Conservation (phyloP, 37 sponge, comb jelly and placozoan genomes). For the Beroe ovata region DNA sequence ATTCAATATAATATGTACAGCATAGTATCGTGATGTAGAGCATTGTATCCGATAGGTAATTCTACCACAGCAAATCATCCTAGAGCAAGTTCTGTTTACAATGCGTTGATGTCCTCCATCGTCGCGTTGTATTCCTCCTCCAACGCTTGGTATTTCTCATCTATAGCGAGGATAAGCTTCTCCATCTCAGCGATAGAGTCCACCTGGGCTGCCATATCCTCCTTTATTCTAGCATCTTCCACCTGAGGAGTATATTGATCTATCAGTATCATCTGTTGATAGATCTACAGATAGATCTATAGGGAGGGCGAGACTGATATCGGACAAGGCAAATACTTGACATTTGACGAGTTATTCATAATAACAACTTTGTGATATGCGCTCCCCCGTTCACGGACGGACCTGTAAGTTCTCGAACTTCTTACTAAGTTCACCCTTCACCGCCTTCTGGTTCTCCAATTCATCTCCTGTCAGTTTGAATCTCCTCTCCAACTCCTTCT, state of each 20-base stretch:
- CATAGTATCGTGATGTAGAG: too few species aligned
- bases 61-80: too few species aligned
- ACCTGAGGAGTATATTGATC: slow-evolving; percentile 11
- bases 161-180: slow-evolving; percentile 28
- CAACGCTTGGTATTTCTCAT: slow-evolving; percentile 3
- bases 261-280: too few species aligned
- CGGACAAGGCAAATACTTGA: too few species aligned
- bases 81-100: slow-evolving; percentile 12
- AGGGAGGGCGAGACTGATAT: too few species aligned
- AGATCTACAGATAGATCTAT: too few species aligned
- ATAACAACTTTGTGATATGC: too few species aligned
- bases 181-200: slow-evolving; percentile 42
- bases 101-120: slow-evolving; percentile 60
- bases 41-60: too few species aligned
- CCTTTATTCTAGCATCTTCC: slow-evolving; percentile 33
- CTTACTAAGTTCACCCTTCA: slow-evolving; percentile 18
- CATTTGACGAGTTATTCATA: too few species aligned
- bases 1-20: too few species aligned
- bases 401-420: slow-evolving; percentile 3
- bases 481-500: slow-evolving; percentile 64
- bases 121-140: slow-evolving; percentile 53
- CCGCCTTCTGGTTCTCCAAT: slow-evolving; percentile 8
- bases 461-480: slow-evolving; percentile 44
- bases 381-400: too few species aligned
- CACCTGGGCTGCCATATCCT: slow-evolving; percentile 54